Base-by-base conservation (phyloP, 2,888 invertebrate species). In the Archips xylosteana region DNA sequence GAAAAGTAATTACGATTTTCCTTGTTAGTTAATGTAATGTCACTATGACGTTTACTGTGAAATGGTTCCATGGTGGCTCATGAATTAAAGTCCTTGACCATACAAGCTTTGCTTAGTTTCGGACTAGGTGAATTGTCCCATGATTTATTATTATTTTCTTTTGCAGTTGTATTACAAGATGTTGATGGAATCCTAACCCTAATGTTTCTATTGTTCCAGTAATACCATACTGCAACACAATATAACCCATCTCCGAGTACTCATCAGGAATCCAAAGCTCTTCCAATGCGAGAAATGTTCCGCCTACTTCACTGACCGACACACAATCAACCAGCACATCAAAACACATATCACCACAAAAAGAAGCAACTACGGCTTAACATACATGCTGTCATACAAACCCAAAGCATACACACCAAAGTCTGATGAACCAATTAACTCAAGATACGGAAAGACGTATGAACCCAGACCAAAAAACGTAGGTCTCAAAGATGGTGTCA, bases 201-300 rank as follows among this genome's bases (percentile, higher is more conserved):
- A 39, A 6, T 39, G 4, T 39, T 39, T 39, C 5, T 39, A 39
- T 39, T 68, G 32, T 80, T 81, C 57, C 78, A 84, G 83, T 8
- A 76, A 63, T 5, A 70, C 78, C 0, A 75, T 83, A 9, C 51
- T 78, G 6, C 60, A 76, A 59, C 84, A 84, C 67, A 84, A 84
- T 47, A 60, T 82, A 13, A 66, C 8, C 8, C 85, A 85, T 64
- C 59, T 84, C 51, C 54, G 62, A 71, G 77, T 85, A 32, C 68
- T 63, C n/a, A 39, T 80, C 15, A 59, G 63, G 10, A 67, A 74
- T 49, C 70, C 68, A 5, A 69, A 60, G 10, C 12, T 74, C 4
- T 78, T 47, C 63, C 69, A 76, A 12, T 82, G 81, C n/a, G 66
- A 78, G 36, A 23, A 49, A 15, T 80, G 80, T 57, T 10, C 34